Conservation (phyloP, 2,888 invertebrate species). For the Leptinotarsa haldemani region DNA sequence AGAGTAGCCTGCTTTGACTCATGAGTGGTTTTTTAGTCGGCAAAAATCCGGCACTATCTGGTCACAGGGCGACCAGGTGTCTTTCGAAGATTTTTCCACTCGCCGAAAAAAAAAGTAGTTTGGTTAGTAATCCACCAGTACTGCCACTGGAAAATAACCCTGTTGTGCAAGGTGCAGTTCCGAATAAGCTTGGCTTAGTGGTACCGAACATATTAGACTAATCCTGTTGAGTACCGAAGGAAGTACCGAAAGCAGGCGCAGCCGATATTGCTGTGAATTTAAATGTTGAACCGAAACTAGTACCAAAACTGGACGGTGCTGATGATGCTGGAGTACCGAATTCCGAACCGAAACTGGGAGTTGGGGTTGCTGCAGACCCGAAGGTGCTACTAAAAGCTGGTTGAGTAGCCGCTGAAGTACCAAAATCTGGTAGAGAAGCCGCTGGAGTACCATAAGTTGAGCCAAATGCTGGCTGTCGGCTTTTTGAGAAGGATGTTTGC, state of each 20-base stretch:
- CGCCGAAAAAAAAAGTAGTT: no score
- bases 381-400: slow-evolving; percentile 52
- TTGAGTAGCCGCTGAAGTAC: slow-evolving; percentile 41
- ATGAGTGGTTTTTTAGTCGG: no score
- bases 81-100: no score
- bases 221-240: slow-evolving; percentile 58
- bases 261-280: slow-evolving; percentile 46
- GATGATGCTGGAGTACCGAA: slow-evolving; percentile 58
- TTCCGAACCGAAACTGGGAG: slow-evolving; percentile 62
- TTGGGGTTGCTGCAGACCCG: slow-evolving; percentile 42
- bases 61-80: no score
- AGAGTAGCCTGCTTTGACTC: no score
- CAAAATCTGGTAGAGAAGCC: slow-evolving; percentile 52
- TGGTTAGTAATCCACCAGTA: slow-evolving; percentile 51
- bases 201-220: slow-evolving; percentile 69
- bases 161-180: slow-evolving; percentile 51
- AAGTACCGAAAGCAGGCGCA: slow-evolving; percentile 31
- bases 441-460: slow-evolving; percentile 55
- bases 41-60: no score
- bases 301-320: slow-evolving; percentile 37
- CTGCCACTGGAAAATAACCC: slow-evolving; percentile 50
- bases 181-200: slow-evolving; percentile 49
- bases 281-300: slow-evolving; percentile 56
- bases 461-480: slow-evolving; percentile 60
- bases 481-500: slow-evolving; percentile 53